Evolutionary conservation across 2,113 vertebrate species (phyloP).

Genomic region (Onychorhynchus coronatus): DNA sequence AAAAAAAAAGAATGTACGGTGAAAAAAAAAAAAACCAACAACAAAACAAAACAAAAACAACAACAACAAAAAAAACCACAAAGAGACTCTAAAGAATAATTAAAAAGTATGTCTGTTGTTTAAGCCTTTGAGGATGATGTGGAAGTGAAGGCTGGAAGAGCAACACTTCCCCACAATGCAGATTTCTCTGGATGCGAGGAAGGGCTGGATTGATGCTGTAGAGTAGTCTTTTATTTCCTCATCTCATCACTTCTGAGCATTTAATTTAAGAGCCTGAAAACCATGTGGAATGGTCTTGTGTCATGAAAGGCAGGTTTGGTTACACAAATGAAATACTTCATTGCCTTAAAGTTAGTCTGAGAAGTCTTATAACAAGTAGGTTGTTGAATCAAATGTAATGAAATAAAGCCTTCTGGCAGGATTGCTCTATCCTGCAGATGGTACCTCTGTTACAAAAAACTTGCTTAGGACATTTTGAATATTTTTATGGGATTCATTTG

Average conservation of each 20-base stretch:
- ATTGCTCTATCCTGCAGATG: neutral
- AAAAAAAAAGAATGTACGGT: neutral
- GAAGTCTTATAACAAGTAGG: neutral
- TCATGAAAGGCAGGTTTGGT: neutral
- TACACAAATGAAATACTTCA: neutral
- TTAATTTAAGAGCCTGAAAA: neutral
- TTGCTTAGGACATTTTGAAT: neutral
- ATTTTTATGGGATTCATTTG: neutral
- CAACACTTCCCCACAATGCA: accelerated
- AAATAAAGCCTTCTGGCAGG: neutral
- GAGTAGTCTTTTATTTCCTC: neutral
- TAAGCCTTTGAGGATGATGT: neutral
- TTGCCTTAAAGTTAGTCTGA: neutral
- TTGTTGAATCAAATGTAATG: neutral
- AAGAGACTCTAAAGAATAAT: neutral
- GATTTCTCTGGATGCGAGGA: neutral
- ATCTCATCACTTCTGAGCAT: neutral
- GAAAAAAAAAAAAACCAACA: neutral
- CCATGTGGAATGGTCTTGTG: neutral
- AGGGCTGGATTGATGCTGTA: neutral
- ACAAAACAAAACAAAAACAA: too few species aligned
- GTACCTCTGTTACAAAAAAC: neutral
- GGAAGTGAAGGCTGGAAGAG: neutral
- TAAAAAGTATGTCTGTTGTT: neutral
- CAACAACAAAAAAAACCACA: too few species aligned